Evolutionary conservation across 1,140 invertebrate genomes (phyloP), one percentile per base, ranked within the genome.

Genomic region (Oncopeltus fasciatus): DNA sequence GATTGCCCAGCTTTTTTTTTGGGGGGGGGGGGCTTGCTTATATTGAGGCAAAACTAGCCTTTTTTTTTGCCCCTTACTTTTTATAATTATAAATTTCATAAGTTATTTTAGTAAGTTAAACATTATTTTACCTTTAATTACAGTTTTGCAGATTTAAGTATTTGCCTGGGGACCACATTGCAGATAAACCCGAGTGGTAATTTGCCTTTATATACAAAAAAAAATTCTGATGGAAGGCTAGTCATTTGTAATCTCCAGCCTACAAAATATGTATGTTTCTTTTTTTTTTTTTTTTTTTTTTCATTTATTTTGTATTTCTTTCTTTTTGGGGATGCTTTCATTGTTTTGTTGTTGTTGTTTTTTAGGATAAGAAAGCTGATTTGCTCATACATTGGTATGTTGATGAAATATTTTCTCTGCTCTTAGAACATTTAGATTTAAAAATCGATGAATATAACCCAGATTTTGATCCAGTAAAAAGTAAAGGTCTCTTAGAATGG

Each of bases 171-270:
- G 43, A 97, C 95, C 43, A 96, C 94, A 20, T 76, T 98, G 47
- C 95, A 99, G 82, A 99, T 99, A 68, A 82, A 95, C 68, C 96
- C 96, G 57, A 95, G 92, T 77, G 95, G 93, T 31, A 93, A 93
- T 74, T 77, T 99, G 65, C 96, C 96, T 29, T 73, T 96, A 20
- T 81, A 86, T 64, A 88, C 87, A 26, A 88, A 93, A 68, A 92
- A 92, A 72, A 88, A 88, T 43, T 64, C 65, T 24, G 58, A 67
- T 72, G 86, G 85, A 47, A 88, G 88, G 75, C 74, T 99, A 51
- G 92, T 94, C 5, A 93, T 98, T 69, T 89, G 95, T 59, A 99
- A 99, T 77, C 78, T 99, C 29, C 96, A 99, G 75, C 84, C 89
- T 43, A 99, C 95, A 18, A 97, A 97, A 81, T 89, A 95, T 78